Base-by-base conservation (phyloP, 2,797 vertebrate species). In the Scarus forsteni region DNA sequence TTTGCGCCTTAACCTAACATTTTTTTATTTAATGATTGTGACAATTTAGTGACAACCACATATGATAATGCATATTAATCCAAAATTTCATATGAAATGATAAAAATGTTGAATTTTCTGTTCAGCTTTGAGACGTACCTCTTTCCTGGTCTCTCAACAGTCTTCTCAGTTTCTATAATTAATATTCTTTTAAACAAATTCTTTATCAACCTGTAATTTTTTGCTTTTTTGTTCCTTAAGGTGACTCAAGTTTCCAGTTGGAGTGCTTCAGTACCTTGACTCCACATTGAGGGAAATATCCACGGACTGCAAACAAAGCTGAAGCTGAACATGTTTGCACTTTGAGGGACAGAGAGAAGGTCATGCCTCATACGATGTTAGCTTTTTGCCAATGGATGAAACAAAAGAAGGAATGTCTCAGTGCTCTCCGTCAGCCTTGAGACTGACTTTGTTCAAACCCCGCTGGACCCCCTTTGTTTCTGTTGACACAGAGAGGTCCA, bases 341-440 rank as follows among this genome's bases (percentile, higher is more conserved):
- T 51, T 64, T 60, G 71, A 38, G 56, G 73, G 63, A 53, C 51
- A 64, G 19, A 10, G 68, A 76, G 46, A 67, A 78, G 83, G 84
- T 76, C 78, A 73, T 35, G 46, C 14, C 73, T 85, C 74, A 67
- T 68, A 73, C 57, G 3, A 46, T 2, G 57, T 61, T 35, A 54
- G 34, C 45, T 51, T 70, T 45, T 70, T 5, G 49, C 53, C 66
- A 56, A 56, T 50, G 69, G 66, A 66, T 50, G 65, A 60, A 42
- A 92, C 86, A 92, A 90, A 84, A 76, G 85, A 48, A 86, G 76
- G 73, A 91, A 88, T 83, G 81, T 76, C 40, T 72, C 48, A 43
- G 61, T 66, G 0, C 10, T 50, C 46, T 73, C 27, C 7, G 34
- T 71, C 61, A 50, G 38, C 18, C 38, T 59, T 56, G 40, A 77